Base-by-base conservation (phyloP, 2,888 invertebrate species). In the Drosophila multiciliata region DNA sequence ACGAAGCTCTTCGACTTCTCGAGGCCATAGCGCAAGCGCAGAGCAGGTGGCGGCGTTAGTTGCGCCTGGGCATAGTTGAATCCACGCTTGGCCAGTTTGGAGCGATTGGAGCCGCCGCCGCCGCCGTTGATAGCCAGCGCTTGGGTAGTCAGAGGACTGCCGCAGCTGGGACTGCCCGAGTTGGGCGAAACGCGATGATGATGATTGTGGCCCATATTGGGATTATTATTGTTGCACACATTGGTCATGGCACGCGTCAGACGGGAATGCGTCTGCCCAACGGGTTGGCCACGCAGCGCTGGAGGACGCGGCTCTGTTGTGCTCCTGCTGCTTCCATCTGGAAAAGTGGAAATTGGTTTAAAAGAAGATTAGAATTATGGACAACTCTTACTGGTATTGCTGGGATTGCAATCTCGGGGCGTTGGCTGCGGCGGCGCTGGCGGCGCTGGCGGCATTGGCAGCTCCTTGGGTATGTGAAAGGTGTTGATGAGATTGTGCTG, bases 401-500 rank as follows among this genome's bases (percentile, higher is more conserved):
- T 68, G 32, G n/a, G 7, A 8, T 54, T 66, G 20, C 35, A 57
- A 32, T 83, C 89, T 3, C 86, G 40, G 6, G 75, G 72, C 3
- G 78, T 80, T 11, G 68, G 35, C 52, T 72, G 77, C 2, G 70
- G 66, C 17, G 71, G 49, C 15, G 55, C 40, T 15, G 70, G 66
- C 17, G 71, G 49, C 15, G 55, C 40, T 15, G 76, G 61, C 8
- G 78, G 68, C 52, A 67, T 66, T 38, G 80, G 75, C 71, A 73
- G 71, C 52, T 91, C 91, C 75, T 91, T 92, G 68, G 93, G 93
- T 89, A 93, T 92, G 84, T 93, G 92, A 64, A 93, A 93, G 11
- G 92, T 91, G 83, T 94, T 96, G 73, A 99, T 96, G 89, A 97
- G 94, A 94, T 99, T 99, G 93, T 98, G 98, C 92, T 99, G 98